Percentiles rank a stretch among this genome's conserved stretches.
Evolutionary conservation across 2,888 invertebrate genomes (phyloP).

Genomic region (Rhamnusium bicolor): DNA sequence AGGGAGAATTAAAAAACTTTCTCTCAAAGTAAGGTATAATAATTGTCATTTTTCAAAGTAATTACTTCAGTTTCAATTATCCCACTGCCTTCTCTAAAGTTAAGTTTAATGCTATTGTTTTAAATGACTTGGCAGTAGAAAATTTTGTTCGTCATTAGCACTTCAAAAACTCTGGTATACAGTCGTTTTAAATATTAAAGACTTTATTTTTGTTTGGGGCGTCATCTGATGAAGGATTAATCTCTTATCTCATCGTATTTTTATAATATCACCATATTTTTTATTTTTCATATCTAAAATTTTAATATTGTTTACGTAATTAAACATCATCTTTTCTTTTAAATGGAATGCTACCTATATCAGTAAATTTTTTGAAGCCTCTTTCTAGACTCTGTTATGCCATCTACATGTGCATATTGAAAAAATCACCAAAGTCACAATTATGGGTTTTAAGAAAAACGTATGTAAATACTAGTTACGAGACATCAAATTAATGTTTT

Average conservation of each 20-base stretch:
- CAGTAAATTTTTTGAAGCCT: too few species aligned
- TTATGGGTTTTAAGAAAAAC: too few species aligned
- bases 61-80: conserved; percentile 21
- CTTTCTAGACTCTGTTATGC: too few species aligned
- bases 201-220: not conserved
- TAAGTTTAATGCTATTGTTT: conserved; percentile 29
- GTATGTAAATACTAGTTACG: too few species aligned
- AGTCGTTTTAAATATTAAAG: not conserved
- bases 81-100: not conserved
- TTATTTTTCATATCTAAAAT: too few species aligned
- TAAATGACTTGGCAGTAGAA: conserved; percentile 12
- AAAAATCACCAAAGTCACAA: too few species aligned
- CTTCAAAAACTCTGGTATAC: not conserved
- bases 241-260: not conserved
- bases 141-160: conserved; percentile 14
- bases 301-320: too few species aligned
- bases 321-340: too few species aligned
- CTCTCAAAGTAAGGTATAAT: not conserved
- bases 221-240: not conserved
- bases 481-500: too few species aligned
- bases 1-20: conserved; percentile 6
- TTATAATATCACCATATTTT: too few species aligned
- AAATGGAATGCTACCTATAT: too few species aligned
- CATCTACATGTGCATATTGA: too few species aligned
- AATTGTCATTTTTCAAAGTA: conserved; percentile 18